Base-by-base conservation (phyloP, 2,113 vertebrate species). In the Microtus ochrogaster region DNA sequence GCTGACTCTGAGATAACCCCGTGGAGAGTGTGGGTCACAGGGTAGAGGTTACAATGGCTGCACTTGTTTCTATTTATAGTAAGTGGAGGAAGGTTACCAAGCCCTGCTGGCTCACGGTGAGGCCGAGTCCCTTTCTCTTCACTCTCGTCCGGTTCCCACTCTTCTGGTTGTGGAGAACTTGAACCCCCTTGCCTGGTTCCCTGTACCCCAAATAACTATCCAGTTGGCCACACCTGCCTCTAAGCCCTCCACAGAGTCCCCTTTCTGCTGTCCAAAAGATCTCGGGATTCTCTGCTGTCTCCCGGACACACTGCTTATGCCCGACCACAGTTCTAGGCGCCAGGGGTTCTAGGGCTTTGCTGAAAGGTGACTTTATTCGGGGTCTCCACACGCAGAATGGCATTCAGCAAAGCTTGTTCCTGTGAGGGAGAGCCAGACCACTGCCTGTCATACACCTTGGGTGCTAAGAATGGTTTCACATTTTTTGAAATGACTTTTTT, bases 361-460 rank as follows among this genome's bases (percentile, higher is more conserved):
- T 82, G 63, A 77, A 94, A 66, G 24, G 26, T 86, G 33, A 39
- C 8, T 85, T 91, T 72, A 74, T 77, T 84, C 88, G 26, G 90
- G 44, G 36, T 66, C 44, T 49, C 55, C 66, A 87, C 74, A 49
- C 21, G 7, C 14, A 33, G 77, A 88, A 78, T 11, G 17, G 12
- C 49, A 85, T 70, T 90, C 76, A 88, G 55, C 49, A 76, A 58
- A 89, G 26, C 58, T 16, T 36, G 90, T 72, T 36, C 33, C 84
- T 96, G 19, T 90, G 88, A 90, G 78, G 47, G 79, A 49, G 84
- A 82, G 74, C 70, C 89, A 89, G 85, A 88, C 92, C 70, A 92
- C 72, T 39, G 49, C 85, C 61, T 85, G 66, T 92, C 52, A 74
- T 55, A 39, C 22, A 47, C 14, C 47, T 28, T 2, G 6, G 63